These are phyloP conservation scores for Acanthurus lineatus DNA, from an alignment of 2,797 vertebrate species.

Conservation along the genomic window DNA sequence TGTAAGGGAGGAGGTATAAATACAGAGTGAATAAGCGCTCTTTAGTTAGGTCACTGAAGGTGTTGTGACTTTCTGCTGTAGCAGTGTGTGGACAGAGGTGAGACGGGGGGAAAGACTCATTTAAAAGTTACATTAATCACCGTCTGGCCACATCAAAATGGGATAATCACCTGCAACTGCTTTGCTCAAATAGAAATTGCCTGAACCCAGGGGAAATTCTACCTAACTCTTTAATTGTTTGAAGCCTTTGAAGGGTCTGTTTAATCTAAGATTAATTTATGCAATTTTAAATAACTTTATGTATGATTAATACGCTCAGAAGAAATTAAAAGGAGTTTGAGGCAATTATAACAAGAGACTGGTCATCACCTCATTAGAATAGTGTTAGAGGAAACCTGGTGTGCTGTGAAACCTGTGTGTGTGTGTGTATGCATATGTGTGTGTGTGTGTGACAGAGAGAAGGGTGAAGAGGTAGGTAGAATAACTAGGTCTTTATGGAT, in stretches of 20 bases:
- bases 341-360: conserved; percentile 99
- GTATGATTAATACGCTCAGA: conserved; percentile 99
- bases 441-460: conserved; percentile 66
- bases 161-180: conserved; percentile 97
- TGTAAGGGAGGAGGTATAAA: conserved; percentile 63
- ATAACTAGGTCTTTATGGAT: conserved; percentile 90
- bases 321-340: conserved; percentile 99
- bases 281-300: conserved; percentile 99
- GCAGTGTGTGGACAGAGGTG: conserved; percentile 54
- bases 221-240: conserved; percentile 99
- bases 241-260: conserved; percentile 95
- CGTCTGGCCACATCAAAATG: conserved; percentile 90
- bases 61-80: conserved; percentile 88
- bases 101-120: conserved; percentile 84
- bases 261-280: conserved; percentile 99
- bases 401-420: conserved; percentile 34
- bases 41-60: conserved; percentile 90
- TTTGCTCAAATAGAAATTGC: conserved; percentile 94
- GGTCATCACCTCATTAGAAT: conserved; percentile 99
- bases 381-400: conserved; percentile 85
- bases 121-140: conserved; percentile 99
- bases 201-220: conserved; percentile 97
- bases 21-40: conserved; percentile 84
- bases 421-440: conserved; percentile 26
- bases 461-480: conserved; percentile 84